Percentiles rank a stretch among this genome's conserved stretches.
These are phyloP conservation scores for Cossypha dichroa DNA, from an alignment of 2,797 vertebrate species.

Conservation along the genomic window DNA sequence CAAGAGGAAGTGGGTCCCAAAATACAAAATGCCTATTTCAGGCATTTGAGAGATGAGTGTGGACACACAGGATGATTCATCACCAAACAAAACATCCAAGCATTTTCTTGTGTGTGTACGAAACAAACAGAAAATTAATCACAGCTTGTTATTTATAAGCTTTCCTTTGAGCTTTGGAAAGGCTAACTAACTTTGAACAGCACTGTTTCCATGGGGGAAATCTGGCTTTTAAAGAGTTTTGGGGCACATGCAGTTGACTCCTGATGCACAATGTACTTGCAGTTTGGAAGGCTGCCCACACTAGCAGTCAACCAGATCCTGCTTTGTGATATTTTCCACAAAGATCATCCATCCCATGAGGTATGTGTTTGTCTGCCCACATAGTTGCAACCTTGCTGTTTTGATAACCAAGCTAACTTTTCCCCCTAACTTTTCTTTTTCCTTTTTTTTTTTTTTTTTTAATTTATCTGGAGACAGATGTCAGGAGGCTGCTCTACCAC, in stretches of 20 bases:
- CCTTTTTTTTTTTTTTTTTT: too few species aligned
- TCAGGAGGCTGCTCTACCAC: not conserved
- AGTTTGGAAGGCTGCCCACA: not conserved
- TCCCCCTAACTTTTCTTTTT: too few species aligned
- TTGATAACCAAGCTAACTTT: not conserved
- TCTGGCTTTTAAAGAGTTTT: not conserved
- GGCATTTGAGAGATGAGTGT: not conserved
- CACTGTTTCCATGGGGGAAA: not conserved
- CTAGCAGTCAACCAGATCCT: not conserved
- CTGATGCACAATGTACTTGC: not conserved
- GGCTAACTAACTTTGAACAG: not conserved
- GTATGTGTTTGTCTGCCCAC: not conserved
- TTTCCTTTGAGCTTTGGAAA: not conserved
- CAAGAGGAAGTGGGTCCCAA: not conserved
- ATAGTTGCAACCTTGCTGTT: not conserved
- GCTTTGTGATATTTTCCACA: not conserved
- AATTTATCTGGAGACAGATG: not conserved
- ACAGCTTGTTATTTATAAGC: not conserved
- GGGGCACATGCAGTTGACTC: not conserved
- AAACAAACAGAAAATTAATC: not conserved
- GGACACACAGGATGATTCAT: not conserved
- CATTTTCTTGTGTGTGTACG: not conserved
- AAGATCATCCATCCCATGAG: not conserved
- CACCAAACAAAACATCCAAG: not conserved
- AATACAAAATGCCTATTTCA: not conserved